Evolutionary conservation across 1,140 invertebrate species (phyloP).

Genomic region (Aricia agestis): DNA sequence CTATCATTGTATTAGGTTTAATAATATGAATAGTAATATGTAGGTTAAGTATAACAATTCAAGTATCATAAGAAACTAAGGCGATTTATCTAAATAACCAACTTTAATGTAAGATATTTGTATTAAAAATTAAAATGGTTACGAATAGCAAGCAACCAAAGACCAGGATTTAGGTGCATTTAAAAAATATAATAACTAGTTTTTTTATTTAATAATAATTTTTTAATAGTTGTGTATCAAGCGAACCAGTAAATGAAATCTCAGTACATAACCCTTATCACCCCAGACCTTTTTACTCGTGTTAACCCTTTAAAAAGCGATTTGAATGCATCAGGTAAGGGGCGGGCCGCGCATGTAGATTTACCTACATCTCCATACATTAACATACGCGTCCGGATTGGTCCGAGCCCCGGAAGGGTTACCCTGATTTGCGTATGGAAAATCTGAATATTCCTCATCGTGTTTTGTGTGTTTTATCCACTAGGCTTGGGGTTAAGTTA

Average conservation of each 20-base stretch:
- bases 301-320: conserved; percentile 35
- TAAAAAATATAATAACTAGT: no score
- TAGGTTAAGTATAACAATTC: not conserved
- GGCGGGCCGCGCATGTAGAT: conserved; percentile 28
- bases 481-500: not conserved
- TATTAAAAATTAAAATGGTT: no score
- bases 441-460: not conserved
- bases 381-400: conserved; percentile 23
- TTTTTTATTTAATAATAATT: no score
- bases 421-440: conserved; percentile 29
- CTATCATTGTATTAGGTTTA: not conserved
- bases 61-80: not conserved
- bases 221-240: no score
- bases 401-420: conserved; percentile 35
- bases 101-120: not conserved
- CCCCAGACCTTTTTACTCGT: conserved; percentile 11
- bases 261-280: not conserved
- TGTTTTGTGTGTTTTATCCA: not conserved
- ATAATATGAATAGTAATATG: not conserved
- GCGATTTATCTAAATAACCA: not conserved
- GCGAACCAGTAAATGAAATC: not conserved
- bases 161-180: no score
- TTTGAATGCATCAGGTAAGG: conserved; percentile 21
- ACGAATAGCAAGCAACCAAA: no score
- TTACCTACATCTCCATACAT: conserved; percentile 34